Percentiles rank a stretch among this genome's conserved stretches.
phyloP scores from a whole-genome alignment of 1,140 invertebrate species.

The Venustaconcha ellipsiformis region DNA sequence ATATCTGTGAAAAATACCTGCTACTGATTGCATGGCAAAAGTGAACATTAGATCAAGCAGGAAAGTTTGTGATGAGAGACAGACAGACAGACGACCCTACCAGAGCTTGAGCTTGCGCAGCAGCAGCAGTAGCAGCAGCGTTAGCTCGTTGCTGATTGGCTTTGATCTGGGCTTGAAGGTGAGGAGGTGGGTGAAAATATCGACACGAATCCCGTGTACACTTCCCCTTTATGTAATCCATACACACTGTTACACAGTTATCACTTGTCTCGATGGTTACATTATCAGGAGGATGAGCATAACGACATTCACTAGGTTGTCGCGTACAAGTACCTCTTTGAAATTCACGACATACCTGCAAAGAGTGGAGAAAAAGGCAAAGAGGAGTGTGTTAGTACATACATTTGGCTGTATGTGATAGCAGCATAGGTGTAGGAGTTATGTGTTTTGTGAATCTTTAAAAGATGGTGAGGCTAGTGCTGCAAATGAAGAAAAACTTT shows the following conservation, averaged over 20 bases:
- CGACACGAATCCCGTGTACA: constrained; percentile 92
- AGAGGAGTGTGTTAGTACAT: constrained; percentile 11
- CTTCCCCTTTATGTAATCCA: constrained; percentile 97
- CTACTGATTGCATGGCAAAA: too few species aligned
- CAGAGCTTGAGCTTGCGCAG: constrained; percentile 68
- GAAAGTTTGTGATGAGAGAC: constrained; percentile 22
- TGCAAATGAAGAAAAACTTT: too few species aligned
- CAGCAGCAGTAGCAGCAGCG: constrained; percentile 70
- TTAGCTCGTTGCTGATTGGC: constrained; percentile 85
- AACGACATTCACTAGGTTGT: constrained; percentile 95
- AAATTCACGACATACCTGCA: constrained; percentile 97
- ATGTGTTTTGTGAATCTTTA: too few species aligned
- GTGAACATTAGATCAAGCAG: constrained; percentile 7
- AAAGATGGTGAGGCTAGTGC: too few species aligned
- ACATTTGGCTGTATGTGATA: neutral
- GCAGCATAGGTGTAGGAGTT: too few species aligned
- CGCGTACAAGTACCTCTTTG: constrained; percentile 97
- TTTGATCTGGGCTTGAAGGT: constrained; percentile 99
- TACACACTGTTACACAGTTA: constrained; percentile 96
- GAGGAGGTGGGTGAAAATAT: constrained; percentile 80
- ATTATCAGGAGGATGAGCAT: constrained; percentile 96
- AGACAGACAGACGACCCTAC: constrained; percentile 75
- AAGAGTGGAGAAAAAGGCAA: constrained; percentile 42
- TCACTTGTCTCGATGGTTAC: constrained; percentile 85
- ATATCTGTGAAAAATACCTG: too few species aligned